Base-by-base conservation (phyloP, 2,113 vertebrate species). In the Peromyscus polionotus region DNA sequence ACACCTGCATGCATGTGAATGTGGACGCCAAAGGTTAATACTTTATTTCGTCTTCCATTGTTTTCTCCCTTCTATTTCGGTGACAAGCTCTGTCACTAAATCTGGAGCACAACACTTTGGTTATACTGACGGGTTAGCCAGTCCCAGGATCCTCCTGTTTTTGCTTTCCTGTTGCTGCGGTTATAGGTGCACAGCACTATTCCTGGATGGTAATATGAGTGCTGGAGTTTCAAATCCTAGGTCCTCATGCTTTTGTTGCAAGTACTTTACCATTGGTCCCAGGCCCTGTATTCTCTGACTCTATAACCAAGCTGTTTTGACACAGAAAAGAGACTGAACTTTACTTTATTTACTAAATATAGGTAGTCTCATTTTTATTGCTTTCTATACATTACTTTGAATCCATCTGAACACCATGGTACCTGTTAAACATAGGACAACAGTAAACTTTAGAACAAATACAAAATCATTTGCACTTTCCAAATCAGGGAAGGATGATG, bases 261-360 rank as follows among this genome's bases (percentile, higher is more conserved):
- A 48, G 31, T 16, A 51, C 12, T 36, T 87, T 70, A 48, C 45
- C 10, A 68, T 45, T 68, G 63, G 11, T 7, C 11, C 20, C 19
- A 13, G 19, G 45, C 11, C 19, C 17, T 67, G 67, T 2, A 67
- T 48, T 22, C 31, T 68, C 33, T 36, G 19, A n/a, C 36, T 87
- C 90, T 63, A 70, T 86, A 86, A 94, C 80, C 7, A 73, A 94
- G 42, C 6, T 76, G 45, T 91, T 92, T 90, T 80, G n/a, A 83
- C 42, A 48, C 72, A 77, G 24, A 48, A 84, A n/a, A 81, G 24
- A 73, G 1, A 61, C 12, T 90, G 92, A 20, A 61, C 90, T 89
- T 96, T 3, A 92, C 80, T 75, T 95, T 92, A 80, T n/a, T 48
- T 28, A 45, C 1, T 14, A 73, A 73, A 93, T 33, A 59, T 24